Base-by-base conservation (phyloP, 2,113 vertebrate species). In the Myanophis thanlyinensis region DNA sequence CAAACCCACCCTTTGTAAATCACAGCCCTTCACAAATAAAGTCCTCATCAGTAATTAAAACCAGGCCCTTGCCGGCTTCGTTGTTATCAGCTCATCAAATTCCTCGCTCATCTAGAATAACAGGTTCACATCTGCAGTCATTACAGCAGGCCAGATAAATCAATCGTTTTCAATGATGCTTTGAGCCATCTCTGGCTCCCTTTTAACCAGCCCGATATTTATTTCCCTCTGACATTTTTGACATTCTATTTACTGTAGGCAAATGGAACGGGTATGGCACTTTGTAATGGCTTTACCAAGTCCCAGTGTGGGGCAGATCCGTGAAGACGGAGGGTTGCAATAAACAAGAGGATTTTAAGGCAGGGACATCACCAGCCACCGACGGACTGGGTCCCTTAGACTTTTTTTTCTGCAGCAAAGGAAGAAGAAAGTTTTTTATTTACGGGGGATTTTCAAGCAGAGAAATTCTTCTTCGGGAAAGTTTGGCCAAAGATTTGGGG, bases 211-310 rank as follows among this genome's bases (percentile, higher is more conserved):
- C 96, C 97, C 20, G 91, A 98, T 98, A 98, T 98, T 98, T 98
- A 98, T 98, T 98, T 98, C 97, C 97, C 96, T 95, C 97, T 97
- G 97, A 98, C 97, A 98, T 97, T 97, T 98, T 97, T 98, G 98
- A 98, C 98, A 98, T 98, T 98, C 98, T 98, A 98, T 98, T 98
- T 98, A 98, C 98, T 98, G 98, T 98, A 98, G 98, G 98, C 98
- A 98, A 98, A 98, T 98, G 98, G 98, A 98, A 98, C 96, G 98
- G 97, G 97, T 97, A 97, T 93, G 91, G 97, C 97, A 97, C 97
- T 97, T 97, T 97, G 97, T 98, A 98, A 98, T 98, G 98, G 98
- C 97, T 97, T 98, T 96, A 97, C 97, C 97, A 98, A 98, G 97
- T 96, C 97, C 97, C 97, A 97, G 97, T 97, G 98, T 98, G 97